Evolutionary conservation across 1,140 invertebrate genomes (phyloP).

Genomic region (Drosophila trapezifrons): DNA sequence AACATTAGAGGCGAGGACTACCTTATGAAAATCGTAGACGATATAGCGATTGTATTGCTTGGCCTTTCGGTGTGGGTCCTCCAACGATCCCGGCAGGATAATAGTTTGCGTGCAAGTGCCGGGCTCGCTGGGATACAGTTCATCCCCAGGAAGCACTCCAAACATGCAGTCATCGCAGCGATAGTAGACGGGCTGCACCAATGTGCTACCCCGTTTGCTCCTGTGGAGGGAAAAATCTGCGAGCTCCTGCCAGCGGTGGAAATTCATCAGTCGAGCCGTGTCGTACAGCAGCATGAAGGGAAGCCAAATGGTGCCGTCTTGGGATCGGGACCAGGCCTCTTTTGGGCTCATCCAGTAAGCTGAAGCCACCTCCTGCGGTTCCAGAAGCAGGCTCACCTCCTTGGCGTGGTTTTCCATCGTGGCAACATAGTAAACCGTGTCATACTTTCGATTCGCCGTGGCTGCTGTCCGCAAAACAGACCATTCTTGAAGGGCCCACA

Average conservation of each 20-base stretch:
- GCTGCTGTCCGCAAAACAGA: conserved; percentile 93
- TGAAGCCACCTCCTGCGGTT: conserved; percentile 59
- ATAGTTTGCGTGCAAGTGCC: conserved; percentile 44
- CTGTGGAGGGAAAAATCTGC: conserved; percentile 59
- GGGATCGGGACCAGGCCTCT: conserved; percentile 84
- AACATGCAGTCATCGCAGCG: conserved; percentile 73
- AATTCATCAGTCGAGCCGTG: conserved; percentile 82
- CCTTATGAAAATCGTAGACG: conserved; percentile 55
- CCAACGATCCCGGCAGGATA: conserved; percentile 30
- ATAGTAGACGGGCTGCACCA: conserved; percentile 84
- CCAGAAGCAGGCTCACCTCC: conserved; percentile 49
- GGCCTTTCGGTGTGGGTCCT: conserved; percentile 38
- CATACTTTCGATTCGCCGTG: conserved; percentile 86
- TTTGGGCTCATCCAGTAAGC: conserved; percentile 58
- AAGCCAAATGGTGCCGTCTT: conserved; percentile 88
- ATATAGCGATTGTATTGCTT: conserved; percentile 73
- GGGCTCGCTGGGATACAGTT: conserved; percentile 75
- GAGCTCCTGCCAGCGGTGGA: conserved; percentile 84
- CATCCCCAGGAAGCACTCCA: conserved; percentile 83
- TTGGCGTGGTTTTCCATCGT: conserved; percentile 84
- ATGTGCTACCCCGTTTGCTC: conserved; percentile 77
- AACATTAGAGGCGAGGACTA: conserved; percentile 60
- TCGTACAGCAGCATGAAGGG: conserved; percentile 86
- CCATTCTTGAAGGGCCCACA: conserved; percentile 93
- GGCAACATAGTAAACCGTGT: conserved; percentile 91